Conservation (phyloP, 2,113 vertebrate genomes). For the Corynorhinus townsendii region DNA sequence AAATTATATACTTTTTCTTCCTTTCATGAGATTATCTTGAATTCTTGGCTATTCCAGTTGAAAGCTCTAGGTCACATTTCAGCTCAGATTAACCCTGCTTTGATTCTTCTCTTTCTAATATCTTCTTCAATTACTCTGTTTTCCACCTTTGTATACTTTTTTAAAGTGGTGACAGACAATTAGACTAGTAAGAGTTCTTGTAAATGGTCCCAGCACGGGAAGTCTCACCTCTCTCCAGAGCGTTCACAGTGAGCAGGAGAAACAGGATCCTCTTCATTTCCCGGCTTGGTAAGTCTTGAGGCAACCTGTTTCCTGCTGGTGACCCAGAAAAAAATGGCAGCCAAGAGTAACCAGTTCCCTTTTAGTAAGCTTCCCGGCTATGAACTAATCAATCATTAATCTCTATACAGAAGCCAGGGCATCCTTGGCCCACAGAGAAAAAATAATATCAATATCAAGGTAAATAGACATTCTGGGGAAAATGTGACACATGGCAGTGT, state of each 20-base stretch:
- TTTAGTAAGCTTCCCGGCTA: conserved; percentile 38
- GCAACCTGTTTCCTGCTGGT: neutral
- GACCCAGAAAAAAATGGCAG: fast-evolving
- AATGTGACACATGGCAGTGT: fast-evolving
- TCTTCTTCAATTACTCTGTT: neutral
- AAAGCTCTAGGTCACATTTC: neutral
- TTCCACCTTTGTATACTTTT: neutral
- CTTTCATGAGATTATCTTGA: neutral
- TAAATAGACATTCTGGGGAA: conserved; percentile 59
- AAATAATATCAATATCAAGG: conserved; percentile 19
- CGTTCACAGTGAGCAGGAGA: conserved; percentile 63
- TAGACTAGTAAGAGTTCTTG: neutral
- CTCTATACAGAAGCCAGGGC: neutral
- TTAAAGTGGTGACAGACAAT: neutral
- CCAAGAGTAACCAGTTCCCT: fast-evolving
- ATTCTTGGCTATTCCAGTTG: neutral
- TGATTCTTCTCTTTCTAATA: neutral
- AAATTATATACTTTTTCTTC: neutral
- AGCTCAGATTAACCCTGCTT: neutral
- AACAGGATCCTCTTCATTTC: conserved; percentile 67
- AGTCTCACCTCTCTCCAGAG: conserved; percentile 71
- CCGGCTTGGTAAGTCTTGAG: neutral
- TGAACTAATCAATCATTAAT: conserved; percentile 76
- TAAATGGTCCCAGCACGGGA: neutral
- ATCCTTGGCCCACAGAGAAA: conserved; percentile 67